Evolutionary conservation across 2,797 vertebrate species (phyloP).

Genomic region (Champsocephalus esox): DNA sequence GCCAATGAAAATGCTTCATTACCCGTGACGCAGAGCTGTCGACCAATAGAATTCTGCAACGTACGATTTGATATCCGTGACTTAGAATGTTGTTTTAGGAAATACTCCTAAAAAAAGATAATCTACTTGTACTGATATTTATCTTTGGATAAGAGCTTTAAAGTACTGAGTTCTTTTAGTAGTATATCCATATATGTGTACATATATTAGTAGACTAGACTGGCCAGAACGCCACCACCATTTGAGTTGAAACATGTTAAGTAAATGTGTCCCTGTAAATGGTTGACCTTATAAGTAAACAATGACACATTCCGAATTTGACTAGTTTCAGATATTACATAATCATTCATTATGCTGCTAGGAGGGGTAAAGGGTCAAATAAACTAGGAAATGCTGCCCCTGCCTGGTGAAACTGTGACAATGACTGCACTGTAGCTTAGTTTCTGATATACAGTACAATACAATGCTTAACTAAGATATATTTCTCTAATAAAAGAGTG

Average conservation of each 20-base stretch:
- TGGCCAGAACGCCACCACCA: neutral
- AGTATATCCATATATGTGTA: neutral
- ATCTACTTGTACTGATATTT: fast-evolving
- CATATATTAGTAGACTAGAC: neutral
- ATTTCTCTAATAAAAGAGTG: neutral
- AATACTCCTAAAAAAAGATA: neutral
- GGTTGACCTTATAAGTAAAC: neutral
- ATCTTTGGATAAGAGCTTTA: fast-evolving
- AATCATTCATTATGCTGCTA: neutral
- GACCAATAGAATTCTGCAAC: constrained; percentile 66
- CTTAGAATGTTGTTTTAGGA: constrained; percentile 8
- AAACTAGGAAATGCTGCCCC: constrained; percentile 29
- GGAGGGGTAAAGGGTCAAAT: neutral
- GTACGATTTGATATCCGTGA: constrained; percentile 9
- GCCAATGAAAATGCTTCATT: constrained; percentile 63
- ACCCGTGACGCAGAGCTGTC: constrained; percentile 6
- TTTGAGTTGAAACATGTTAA: too few relatives aligned
- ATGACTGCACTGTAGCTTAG: neutral
- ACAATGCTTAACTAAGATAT: neutral
- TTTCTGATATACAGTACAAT: neutral
- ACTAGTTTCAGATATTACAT: constrained; percentile 22
- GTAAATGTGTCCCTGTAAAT: neutral
- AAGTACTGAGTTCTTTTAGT: fast-evolving
- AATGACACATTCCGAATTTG: neutral
- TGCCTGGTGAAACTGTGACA: constrained; percentile 32